Percentiles rank a stretch among this genome's conserved stretches.
phyloP scores from a whole-genome alignment of 2,888 invertebrate species.

The Smittia sp. region DNA sequence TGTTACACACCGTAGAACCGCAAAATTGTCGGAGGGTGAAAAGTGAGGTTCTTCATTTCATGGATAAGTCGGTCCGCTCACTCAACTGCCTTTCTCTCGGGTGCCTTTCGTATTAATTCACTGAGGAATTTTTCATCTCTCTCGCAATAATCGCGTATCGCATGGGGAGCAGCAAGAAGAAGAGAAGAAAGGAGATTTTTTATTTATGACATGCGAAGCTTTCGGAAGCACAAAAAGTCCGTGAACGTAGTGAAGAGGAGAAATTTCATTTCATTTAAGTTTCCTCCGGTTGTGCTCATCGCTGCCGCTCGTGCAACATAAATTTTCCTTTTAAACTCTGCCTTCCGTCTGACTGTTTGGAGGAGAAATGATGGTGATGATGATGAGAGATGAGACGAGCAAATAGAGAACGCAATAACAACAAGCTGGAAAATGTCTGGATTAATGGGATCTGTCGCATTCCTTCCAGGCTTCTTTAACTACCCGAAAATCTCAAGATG shows the following conservation, averaged over 20 bases:
- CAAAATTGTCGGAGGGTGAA: background rate
- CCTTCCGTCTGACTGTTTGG: background rate
- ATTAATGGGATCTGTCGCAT: too few species aligned
- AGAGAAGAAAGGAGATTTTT: conserved; percentile 4
- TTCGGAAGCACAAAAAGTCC: background rate
- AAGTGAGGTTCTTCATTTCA: background rate
- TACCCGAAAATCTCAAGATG: too few species aligned
- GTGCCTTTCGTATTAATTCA: conserved; percentile 26
- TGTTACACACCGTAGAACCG: background rate
- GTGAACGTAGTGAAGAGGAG: too few species aligned
- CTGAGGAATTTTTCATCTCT: conserved; percentile 24
- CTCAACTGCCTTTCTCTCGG: background rate
- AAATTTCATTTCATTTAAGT: too few species aligned
- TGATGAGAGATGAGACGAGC: too few species aligned
- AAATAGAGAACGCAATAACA: too few species aligned
- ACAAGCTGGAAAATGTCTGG: too few species aligned
- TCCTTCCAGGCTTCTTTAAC: too few species aligned
- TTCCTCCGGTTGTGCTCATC: too few species aligned
- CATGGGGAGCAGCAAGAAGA: background rate
- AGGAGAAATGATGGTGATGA: background rate
- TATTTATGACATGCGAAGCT: conserved; percentile 22
- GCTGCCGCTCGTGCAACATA: conserved; percentile 5
- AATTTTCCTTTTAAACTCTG: conserved; percentile 28
- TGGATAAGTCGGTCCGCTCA: background rate
- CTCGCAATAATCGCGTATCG: background rate